These are phyloP conservation scores for Eupithecia insigniata DNA, from an alignment of 2,888 invertebrate species.

Conservation along the genomic window DNA sequence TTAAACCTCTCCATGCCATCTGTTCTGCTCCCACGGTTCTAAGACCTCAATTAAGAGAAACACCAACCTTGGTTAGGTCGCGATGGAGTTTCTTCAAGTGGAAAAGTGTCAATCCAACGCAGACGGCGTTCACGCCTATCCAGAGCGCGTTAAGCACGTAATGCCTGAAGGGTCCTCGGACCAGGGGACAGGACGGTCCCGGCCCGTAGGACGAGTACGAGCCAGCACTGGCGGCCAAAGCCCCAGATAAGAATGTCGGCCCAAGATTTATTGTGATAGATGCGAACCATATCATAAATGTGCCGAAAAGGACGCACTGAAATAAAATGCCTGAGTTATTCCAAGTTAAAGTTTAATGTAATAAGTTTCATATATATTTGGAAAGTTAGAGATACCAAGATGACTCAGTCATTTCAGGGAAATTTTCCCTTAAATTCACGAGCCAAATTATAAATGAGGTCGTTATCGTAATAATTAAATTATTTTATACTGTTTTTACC, in stretches of 20 bases:
- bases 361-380: conserved; percentile 31
- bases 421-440: conserved; percentile 22
- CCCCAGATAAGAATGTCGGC: conserved; percentile 93
- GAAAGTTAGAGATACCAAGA: conserved; percentile 30
- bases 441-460: conserved; percentile 41
- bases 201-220: conserved; percentile 87
- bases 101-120: conserved; percentile 92
- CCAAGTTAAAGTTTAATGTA: conserved; percentile 28
- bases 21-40: conserved; percentile 42
- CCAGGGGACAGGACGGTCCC: conserved; percentile 92
- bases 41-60: conserved; percentile 41
- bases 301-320: conserved; percentile 95
- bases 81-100: conserved; percentile 92
- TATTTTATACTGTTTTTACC: conserved; percentile 64
- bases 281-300: conserved; percentile 97
- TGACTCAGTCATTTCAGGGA: conserved; percentile 26
- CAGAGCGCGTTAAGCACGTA: conserved; percentile 95
- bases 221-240: conserved; percentile 91
- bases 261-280: conserved; percentile 95
- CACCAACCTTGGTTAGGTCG: conserved; percentile 88
- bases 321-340: conserved; percentile 57
- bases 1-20: conserved; percentile 68
- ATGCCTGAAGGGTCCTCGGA: conserved; percentile 94
- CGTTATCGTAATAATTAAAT: conserved; percentile 41
- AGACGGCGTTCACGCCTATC: conserved; percentile 94